Evolutionary conservation across 1,140 invertebrate species (phyloP).

Genomic region (Chrysomallon squamiferum): DNA sequence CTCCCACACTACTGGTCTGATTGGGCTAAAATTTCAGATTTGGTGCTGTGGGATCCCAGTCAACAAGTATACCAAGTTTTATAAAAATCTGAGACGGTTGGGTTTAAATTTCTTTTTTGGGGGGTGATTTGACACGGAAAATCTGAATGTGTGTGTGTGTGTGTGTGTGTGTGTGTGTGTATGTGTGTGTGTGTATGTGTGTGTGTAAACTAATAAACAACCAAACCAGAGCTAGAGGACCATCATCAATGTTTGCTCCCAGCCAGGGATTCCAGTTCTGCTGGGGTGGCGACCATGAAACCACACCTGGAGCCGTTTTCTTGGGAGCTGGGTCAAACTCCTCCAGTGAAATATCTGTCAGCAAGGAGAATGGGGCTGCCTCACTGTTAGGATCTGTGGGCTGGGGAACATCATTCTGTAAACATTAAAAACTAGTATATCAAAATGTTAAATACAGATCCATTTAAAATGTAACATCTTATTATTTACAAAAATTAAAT

Average conservation of each 20-base stretch:
- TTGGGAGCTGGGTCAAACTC: conserved; percentile 68
- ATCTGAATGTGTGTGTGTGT: too few relatives aligned
- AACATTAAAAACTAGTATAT: background rate
- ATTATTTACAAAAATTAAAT: background rate
- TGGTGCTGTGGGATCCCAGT: too few relatives aligned
- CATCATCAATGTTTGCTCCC: conserved; percentile 93
- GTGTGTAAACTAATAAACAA: too few relatives aligned
- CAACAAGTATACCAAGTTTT: too few relatives aligned
- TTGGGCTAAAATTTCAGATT: too few relatives aligned
- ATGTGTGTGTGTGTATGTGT: too few relatives aligned
- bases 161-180: too few relatives aligned
- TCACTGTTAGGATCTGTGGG: conserved; percentile 6
- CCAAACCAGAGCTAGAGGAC: conserved; percentile 77
- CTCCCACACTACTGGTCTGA: too few relatives aligned
- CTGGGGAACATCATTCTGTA: background rate
- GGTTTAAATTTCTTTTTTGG: too few relatives aligned
- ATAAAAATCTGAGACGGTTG: too few relatives aligned
- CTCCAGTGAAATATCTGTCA: conserved; percentile 62
- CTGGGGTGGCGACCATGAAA: conserved; percentile 93
- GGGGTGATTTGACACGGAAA: too few relatives aligned
- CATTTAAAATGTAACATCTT: background rate
- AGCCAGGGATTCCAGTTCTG: conserved; percentile 97
- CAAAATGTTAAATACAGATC: too few relatives aligned
- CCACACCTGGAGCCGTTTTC: conserved; percentile 74
- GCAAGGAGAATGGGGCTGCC: conserved; percentile 29